Base-by-base conservation (phyloP, 2,888 invertebrate species). In the Eristalinus sepulchralis region DNA sequence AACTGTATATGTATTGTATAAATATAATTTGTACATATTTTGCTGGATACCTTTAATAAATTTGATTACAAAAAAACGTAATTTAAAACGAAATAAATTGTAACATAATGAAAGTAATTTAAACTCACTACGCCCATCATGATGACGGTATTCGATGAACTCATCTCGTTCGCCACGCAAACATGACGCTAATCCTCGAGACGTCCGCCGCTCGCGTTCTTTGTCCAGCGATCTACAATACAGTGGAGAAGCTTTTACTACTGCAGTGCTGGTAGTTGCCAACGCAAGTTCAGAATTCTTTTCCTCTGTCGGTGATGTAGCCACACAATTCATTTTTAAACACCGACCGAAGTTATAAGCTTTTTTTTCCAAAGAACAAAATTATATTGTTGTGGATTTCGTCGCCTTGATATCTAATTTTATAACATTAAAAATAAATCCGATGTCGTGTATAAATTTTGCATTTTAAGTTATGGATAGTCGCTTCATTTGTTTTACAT, bases 91-190 rank as follows among this genome's bases (percentile, higher is more conserved):
- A 71, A 72, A 66, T 11, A 47, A n/a, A 72, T 33, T 27, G 6
- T 34, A 64, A 6, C 27, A 27, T 24, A 53, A 55, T 57, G 55
- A 27, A 77, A 22, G 13, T 27, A 36, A 34, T 68, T 66, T 10
- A 66, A 39, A 83, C 83, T 87, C 72, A 87, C 83, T 87, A 80
- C 84, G 88, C 89, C 89, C 89, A 83, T 89, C 89, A 77, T 88
- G 88, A 55, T 90, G 90, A 34, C 90, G 91, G 75, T 91, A 91
- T 33, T 92, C 91, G 64, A 90, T 82, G 76, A 91, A 88, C 83
- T 92, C 92, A 88, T 92, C 92, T 68, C 92, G 91, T 89, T 93
- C 93, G 71, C 93, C 93, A 59, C 92, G 90, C 84, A 93, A 88
- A 89, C 93, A 93, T 73, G 93, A 93, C 70, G 92, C 90, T 72